Evolutionary conservation across 2,888 invertebrate genomes (phyloP), one percentile per base, ranked within the genome.

Genomic region (Dynastes hyllus): DNA sequence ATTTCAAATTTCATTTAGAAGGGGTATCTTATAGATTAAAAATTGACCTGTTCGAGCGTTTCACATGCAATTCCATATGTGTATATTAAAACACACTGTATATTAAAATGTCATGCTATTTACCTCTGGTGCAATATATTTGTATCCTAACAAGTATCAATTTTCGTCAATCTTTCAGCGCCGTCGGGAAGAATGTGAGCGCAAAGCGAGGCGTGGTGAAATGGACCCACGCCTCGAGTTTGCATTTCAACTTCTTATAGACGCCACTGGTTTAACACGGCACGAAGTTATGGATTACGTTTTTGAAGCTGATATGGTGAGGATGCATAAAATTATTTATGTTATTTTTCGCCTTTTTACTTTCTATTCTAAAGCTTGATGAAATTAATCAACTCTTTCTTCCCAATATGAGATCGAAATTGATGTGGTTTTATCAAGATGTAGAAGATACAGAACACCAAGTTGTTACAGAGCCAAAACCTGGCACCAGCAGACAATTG

Each of bases 221-320:
- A 97, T 97, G 95, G 97, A 97, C 90, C 96, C 96, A 86, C 92
- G 97, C 81, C 89, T 97, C 91, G 97, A 97, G 90, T 97, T 96
- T 90, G 94, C 96, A 79, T 96, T 97, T 90, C 96, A 97, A 87
- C 92, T 96, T 71, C 91, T 97, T 82, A 95, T 96, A 87, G 96
- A 96, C 85, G 95, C 94, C 75, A 96, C 96, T 0, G 94, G 94
- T 16, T 89, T 97, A 73, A 93, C 95, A 0, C 90, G 96, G 45
- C 94, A 95, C 88, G 95, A 96, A 85, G 94, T 97, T 81, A 96
- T 97, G 95, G 96, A 96, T 88, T 94, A 96, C 86, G 95, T 96
- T 65, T 96, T 96, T 89, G 96, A 96, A 88, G 96, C 95, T 82
- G 95, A 96, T 86, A 96, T 96, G 96, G 95, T 94, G 89, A 86